A percentile compares a stretch with the other conserved stretches of the same genome.
Evolutionary conservation across 2,113 vertebrate genomes (phyloP).

Genomic region (Pteropus alecto): DNA sequence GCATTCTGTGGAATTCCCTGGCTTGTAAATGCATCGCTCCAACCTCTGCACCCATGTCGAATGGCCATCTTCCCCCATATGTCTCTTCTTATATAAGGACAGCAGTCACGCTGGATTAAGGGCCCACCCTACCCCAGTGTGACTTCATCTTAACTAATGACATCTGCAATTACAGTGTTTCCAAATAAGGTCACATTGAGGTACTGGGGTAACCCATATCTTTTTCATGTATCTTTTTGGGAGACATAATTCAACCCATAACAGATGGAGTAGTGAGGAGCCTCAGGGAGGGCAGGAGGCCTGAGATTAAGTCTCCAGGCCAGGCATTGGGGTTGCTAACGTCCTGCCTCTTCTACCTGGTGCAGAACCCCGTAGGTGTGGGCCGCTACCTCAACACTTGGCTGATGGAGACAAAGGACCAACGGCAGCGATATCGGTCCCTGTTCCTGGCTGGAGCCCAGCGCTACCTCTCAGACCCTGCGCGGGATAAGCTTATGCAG

Average conservation of each 20-base stretch:
- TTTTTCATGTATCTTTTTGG: background rate
- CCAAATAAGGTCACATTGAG: background rate
- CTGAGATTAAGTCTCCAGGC: background rate
- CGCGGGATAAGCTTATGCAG: slow-evolving; percentile 72
- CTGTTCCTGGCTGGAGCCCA: slow-evolving; percentile 67
- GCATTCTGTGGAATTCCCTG: background rate
- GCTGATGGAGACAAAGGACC: slow-evolving; percentile 50
- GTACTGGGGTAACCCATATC: no score
- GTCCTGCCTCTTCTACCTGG: background rate
- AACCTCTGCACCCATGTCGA: background rate
- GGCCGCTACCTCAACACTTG: slow-evolving; percentile 80
- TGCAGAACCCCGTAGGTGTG: slow-evolving; percentile 82
- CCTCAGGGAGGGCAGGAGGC: background rate
- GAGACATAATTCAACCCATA: background rate
- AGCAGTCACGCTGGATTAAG: background rate
- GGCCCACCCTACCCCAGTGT: background rate
- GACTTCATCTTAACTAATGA: background rate
- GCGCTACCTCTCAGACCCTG: slow-evolving; percentile 73
- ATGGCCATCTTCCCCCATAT: no score
- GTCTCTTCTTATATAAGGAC: background rate
- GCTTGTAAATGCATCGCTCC: no score
- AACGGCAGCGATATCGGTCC: slow-evolving; percentile 70
- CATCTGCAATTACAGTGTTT: background rate
- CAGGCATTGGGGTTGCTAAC: background rate
- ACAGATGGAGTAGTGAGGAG: background rate